Conservation (phyloP, 2,797 vertebrate species). For the Epinephelus awoara region DNA sequence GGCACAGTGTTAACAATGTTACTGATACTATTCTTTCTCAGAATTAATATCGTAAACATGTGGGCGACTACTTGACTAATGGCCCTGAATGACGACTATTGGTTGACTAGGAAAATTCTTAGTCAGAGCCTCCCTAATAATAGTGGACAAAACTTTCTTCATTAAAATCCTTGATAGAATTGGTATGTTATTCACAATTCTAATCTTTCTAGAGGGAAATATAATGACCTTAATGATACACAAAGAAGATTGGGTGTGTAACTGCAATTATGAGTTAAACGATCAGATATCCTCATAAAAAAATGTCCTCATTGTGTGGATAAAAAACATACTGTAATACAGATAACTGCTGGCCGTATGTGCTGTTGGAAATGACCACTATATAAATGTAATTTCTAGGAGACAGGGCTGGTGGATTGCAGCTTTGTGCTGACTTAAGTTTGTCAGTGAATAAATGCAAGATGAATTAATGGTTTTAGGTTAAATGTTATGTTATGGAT, state of each 20-base stretch:
- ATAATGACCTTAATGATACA: not conserved
- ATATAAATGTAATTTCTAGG: not conserved
- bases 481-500: not conserved
- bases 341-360: not conserved
- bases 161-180: not conserved
- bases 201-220: not conserved
- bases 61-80: too few species aligned
- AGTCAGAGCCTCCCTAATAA: not conserved
- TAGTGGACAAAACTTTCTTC: not conserved
- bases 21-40: too few species aligned
- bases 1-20: too few species aligned
- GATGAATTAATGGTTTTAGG: slow-evolving; percentile 1
- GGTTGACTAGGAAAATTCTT: too few species aligned
- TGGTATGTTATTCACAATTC: not conserved
- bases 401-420: not conserved
- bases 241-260: slow-evolving; percentile 6
- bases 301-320: not conserved
- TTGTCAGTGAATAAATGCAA: not conserved
- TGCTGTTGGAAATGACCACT: not conserved
- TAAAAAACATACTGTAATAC: not conserved
- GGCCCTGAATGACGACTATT: too few species aligned
- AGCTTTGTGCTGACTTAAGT: not conserved
- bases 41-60: too few species aligned
- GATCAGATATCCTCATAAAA: not conserved
- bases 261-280: not conserved